Evolutionary conservation across 2,113 vertebrate genomes (phyloP).

Genomic region (Colossoma macropomum): DNA sequence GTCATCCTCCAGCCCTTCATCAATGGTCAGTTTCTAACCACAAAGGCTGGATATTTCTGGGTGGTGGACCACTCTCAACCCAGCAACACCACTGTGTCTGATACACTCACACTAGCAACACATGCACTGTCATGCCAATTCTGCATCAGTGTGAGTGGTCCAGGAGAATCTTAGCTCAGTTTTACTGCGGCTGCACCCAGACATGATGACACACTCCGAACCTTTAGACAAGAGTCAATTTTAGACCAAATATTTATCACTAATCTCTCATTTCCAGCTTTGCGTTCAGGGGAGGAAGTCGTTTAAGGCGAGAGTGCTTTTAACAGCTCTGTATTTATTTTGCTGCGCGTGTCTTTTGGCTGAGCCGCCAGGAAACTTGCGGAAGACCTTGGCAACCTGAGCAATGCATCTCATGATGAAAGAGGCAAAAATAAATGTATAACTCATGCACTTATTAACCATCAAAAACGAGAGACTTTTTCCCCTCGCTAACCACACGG

Average conservation of each 20-base stretch:
- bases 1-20: not conserved
- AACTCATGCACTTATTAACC: conserved; percentile 79
- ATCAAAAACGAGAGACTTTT: conserved; percentile 67
- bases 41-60: not conserved
- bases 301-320: conserved; percentile 23
- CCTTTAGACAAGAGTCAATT: conserved; percentile 30
- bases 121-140: not conserved
- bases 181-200: conserved; percentile 23
- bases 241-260: conserved; percentile 50
- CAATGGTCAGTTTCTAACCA: not conserved
- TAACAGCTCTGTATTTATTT: conserved; percentile 41
- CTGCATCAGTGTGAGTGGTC: not conserved
- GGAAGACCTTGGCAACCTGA: conserved; percentile 76
- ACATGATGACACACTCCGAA: conserved; percentile 24
- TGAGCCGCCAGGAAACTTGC: conserved; percentile 66
- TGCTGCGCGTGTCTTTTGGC: conserved; percentile 68
- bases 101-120: not conserved
- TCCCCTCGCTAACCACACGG: conserved; percentile 56
- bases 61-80: not conserved
- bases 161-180: conserved; percentile 33
- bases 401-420: conserved; percentile 79
- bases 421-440: conserved; percentile 78
- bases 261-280: conserved; percentile 43
- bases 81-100: not conserved
- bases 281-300: conserved; percentile 31